Evolutionary conservation across 2,797 vertebrate genomes (phyloP).

Genomic region (Crypturellus tataupa): DNA sequence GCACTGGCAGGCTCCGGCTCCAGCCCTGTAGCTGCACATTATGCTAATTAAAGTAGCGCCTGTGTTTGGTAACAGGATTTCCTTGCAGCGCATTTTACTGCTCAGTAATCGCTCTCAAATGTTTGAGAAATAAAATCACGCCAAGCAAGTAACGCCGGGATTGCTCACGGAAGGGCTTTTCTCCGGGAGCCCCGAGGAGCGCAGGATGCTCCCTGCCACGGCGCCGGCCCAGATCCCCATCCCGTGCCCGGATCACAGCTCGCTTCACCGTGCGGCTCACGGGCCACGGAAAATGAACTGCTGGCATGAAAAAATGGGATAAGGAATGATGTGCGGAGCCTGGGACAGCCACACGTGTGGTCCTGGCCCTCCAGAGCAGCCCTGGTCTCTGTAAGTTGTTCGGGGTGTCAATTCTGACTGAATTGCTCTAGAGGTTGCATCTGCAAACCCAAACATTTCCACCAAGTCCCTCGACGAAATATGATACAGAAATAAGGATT

Average conservation of each 20-base stretch:
- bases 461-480: background rate
- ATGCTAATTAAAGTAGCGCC: slow-evolving; percentile 63
- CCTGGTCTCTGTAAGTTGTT: too few species aligned
- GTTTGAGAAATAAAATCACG: slow-evolving; percentile 54
- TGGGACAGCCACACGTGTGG: fast-evolving
- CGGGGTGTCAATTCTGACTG: background rate
- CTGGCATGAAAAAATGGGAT: background rate
- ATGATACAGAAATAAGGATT: background rate
- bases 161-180: slow-evolving; percentile 19
- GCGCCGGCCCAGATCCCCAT: background rate
- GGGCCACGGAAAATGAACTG: background rate
- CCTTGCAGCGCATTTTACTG: slow-evolving; percentile 40
- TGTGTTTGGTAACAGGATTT: slow-evolving; percentile 66
- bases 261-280: background rate
- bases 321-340: fast-evolving
- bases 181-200: slow-evolving; percentile 20
- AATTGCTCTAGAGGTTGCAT: background rate
- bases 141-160: slow-evolving; percentile 51
- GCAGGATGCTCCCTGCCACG: background rate
- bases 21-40: slow-evolving; percentile 47
- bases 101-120: slow-evolving; percentile 47
- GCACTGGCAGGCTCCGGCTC: slow-evolving; percentile 39
- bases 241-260: too few species aligned
- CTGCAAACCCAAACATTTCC: background rate
- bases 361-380: background rate